These are phyloP conservation scores for Xenopus borealis DNA, from an alignment of 2,113 vertebrate species.

Conservation along the genomic window DNA sequence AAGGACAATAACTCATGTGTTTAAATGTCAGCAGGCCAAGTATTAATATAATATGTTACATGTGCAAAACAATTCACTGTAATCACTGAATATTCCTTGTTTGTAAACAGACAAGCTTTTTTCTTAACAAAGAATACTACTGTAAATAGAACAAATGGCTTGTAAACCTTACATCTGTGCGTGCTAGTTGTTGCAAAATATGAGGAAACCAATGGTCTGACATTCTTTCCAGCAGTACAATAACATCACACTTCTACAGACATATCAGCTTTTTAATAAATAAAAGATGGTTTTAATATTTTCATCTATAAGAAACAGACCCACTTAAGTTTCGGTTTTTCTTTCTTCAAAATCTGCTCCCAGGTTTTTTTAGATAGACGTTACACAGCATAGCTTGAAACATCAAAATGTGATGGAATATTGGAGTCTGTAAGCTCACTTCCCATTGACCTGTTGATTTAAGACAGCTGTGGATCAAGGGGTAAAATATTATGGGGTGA, in stretches of 20 bases:
- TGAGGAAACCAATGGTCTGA: too few species aligned
- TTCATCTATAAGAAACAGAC: neutral
- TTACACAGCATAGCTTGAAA: neutral
- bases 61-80: too few species aligned
- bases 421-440: conserved; percentile 5
- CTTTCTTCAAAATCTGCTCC: neutral
- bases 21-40: too few species aligned
- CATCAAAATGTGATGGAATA: neutral
- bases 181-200: too few species aligned
- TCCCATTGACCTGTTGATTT: conserved; percentile 24
- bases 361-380: neutral
- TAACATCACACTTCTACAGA: neutral
- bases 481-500: conserved; percentile 28
- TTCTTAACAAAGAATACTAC: too few species aligned
- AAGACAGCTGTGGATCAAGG: conserved; percentile 40
- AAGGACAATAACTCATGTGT: too few species aligned
- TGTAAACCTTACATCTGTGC: too few species aligned
- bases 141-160: too few species aligned
- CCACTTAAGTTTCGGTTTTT: neutral
- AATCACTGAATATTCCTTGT: too few species aligned
- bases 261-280: neutral
- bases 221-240: neutral
- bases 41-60: too few species aligned
- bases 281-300: neutral
- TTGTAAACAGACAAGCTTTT: too few species aligned